Conservation (phyloP, 2,113 vertebrate genomes). For the Neofelis nebulosa region DNA sequence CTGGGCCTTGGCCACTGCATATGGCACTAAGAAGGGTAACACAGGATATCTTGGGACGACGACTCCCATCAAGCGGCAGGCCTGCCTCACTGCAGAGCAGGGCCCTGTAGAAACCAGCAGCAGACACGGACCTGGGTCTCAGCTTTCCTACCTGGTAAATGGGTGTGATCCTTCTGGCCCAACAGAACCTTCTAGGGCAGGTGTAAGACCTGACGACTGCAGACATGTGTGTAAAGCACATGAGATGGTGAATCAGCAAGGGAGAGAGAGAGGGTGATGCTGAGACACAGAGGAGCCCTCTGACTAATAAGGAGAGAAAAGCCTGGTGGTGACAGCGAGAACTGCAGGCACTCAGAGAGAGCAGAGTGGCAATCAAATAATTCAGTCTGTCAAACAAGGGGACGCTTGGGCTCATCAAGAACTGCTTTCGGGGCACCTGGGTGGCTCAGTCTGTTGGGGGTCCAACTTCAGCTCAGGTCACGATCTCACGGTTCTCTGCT, state of each 20-base stretch:
- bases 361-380: neutral
- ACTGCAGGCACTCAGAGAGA: neutral
- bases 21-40: neutral
- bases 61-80: neutral
- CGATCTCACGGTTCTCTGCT: too few species aligned
- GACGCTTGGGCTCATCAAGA: neutral
- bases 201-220: neutral
- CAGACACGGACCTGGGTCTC: neutral
- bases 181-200: neutral
- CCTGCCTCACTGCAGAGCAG: neutral
- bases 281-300: neutral
- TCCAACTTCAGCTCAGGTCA: too few species aligned
- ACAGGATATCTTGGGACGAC: accelerated
- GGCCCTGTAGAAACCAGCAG: neutral
- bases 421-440: neutral
- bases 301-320: neutral
- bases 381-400: neutral
- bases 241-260: neutral
- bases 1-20: accelerated
- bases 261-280: too few species aligned
- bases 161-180: neutral
- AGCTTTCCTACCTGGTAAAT: neutral
- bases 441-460: too few species aligned
- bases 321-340: neutral
- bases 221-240: neutral